Conservation (phyloP, 1,140 invertebrate species). For the Diachasma alloeum region DNA sequence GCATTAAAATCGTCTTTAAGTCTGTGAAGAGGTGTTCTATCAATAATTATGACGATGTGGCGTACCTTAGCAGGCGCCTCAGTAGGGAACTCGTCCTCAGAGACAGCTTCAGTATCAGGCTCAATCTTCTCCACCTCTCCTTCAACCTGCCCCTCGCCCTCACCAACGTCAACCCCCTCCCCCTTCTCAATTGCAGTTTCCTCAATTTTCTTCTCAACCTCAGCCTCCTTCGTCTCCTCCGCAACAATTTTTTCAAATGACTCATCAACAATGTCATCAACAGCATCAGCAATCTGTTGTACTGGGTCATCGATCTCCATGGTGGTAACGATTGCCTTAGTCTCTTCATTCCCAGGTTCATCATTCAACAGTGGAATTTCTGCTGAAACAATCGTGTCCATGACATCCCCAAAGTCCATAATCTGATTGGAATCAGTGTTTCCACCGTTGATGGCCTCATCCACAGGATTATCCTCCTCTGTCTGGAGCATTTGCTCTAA, state of each 20-base stretch:
- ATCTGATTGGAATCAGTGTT: constrained; percentile 16
- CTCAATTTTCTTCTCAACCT: not conserved
- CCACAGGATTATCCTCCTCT: constrained; percentile 12
- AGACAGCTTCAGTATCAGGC: constrained; percentile 75
- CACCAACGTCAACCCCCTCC: not conserved
- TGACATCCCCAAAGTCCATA: constrained; percentile 20
- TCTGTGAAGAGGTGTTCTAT: no score
- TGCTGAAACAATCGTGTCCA: constrained; percentile 20
- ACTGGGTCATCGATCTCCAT: not conserved
- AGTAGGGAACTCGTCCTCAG: constrained; percentile 72
- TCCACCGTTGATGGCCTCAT: constrained; percentile 23
- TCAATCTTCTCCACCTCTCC: constrained; percentile 52
- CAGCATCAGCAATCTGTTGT: not conserved
- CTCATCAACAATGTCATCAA: constrained; percentile 11
- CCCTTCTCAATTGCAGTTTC: not conserved
- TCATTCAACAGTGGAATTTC: not conserved
- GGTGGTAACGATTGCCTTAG: not conserved
- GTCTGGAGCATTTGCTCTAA: constrained; percentile 20
- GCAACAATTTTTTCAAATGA: constrained; percentile 11
- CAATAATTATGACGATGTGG: not conserved
- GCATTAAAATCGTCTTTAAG: no score
- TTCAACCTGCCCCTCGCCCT: not conserved
- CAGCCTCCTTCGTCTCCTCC: constrained; percentile 18
- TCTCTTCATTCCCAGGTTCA: not conserved
- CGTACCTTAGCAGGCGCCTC: constrained; percentile 60